Conservation (phyloP, 1,140 invertebrate genomes). For the Gonatopus flavifemur region DNA sequence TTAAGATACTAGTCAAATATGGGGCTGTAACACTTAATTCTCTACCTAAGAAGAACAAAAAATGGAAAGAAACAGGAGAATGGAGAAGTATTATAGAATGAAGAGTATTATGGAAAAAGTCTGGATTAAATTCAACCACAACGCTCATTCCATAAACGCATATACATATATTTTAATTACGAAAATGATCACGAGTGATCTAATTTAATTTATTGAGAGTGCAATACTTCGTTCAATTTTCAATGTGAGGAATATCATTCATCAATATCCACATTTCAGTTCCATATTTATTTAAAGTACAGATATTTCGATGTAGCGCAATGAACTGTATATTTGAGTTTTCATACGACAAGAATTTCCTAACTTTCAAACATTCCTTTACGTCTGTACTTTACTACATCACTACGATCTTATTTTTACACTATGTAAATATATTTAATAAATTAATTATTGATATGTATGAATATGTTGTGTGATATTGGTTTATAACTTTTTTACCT, state of each 20-base stretch:
- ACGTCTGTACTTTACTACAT: conserved; percentile 25
- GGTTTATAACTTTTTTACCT: no score
- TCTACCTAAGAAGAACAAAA: conserved; percentile 22
- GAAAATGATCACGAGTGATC: neutral
- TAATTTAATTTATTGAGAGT: conserved; percentile 15
- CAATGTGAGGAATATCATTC: neutral
- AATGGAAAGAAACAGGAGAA: conserved; percentile 15
- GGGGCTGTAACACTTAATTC: conserved; percentile 26
- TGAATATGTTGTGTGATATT: no score
- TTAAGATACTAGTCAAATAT: conserved; percentile 37
- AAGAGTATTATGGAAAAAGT: no score
- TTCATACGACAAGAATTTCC: no score
- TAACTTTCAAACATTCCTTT: no score
- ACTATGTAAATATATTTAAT: conserved; percentile 30
- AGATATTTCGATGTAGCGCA: no score
- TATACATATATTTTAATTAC: conserved; percentile 11
- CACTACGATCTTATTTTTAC: conserved; percentile 34
- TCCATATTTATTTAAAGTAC: conserved; percentile 25
- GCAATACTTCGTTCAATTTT: conserved; percentile 9
- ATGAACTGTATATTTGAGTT: no score
- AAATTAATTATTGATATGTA: conserved; percentile 29
- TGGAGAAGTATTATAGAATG: conserved; percentile 12
- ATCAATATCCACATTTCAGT: conserved; percentile 18
- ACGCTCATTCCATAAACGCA: no score
- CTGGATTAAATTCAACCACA: no score